Evolutionary conservation across 2,888 invertebrate genomes (phyloP), one percentile per base, ranked within the genome.

Genomic region (Scelioninae gen. 2): DNA sequence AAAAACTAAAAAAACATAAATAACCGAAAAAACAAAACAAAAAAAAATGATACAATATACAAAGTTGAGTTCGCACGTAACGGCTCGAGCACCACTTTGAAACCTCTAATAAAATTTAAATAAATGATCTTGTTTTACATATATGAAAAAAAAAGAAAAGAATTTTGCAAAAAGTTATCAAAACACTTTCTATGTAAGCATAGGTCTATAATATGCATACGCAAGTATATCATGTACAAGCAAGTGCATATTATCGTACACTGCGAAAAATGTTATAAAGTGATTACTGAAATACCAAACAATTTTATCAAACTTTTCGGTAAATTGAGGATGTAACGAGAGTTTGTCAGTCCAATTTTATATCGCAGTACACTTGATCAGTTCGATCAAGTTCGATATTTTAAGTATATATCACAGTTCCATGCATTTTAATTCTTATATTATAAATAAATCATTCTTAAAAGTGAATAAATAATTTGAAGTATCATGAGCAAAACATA

Each of bases 151-250:
- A 16, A 37, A 41, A 0, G 5, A 43, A 28, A 15, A 45, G n/a
- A n/a, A n/a, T n/a, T n/a, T n/a, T n/a, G n/a, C n/a, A 33, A 33
- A 50, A 50, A 37, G 6, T 28, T 61, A 67, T 68, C 11, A 41
- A 58, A 61, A 67, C 41, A 68, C 74, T 67, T 67, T 70, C 68
- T 67, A 73, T 71, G 63, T 68, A 73, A 70, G 67, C 73, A 71
- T 73, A 73, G 71, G 60, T 19, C 46, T 35, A 11, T 67, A 61
- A 63, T 71, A 73, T 73, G 74, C 63, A 67, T 73, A 75, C 22
- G 61, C 68, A 68, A 67, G 63, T 70, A 70, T 70, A 63, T 33
- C 45, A 58, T 67, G 63, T 64, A 73, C 45, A 58, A 68, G 63
- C 69, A 64, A 64, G 69, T 69, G 69, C 69, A 64, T 64, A 69